Base-by-base conservation (phyloP, 1,140 invertebrate genomes). In the Potamilus streckersoni region DNA sequence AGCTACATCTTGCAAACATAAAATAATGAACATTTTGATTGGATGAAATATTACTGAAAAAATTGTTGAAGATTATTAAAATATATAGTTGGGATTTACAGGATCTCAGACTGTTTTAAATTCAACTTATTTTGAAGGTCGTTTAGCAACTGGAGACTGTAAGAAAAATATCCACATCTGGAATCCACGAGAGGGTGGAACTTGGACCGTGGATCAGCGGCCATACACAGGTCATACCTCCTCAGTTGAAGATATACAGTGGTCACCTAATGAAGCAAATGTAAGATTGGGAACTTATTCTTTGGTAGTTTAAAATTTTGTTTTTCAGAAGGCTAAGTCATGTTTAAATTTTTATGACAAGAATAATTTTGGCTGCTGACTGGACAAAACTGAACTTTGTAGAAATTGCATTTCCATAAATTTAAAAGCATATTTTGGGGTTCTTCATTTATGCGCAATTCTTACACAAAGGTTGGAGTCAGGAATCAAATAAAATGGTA, bases 221-320 rank as follows among this genome's bases (percentile, higher is more conserved):
- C 94, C 97, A 2, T 93, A 96, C 74, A 92, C 93, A 78, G 96
- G 95, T 2, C 98, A 99, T 87, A 94, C 93, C 27, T 93, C 93
- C 62, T 99, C 97, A 70, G 96, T 99, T 13, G 98, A 99, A 92
- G 98, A 99, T 91, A 92, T 99, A 75, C 97, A 99, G 85, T 99
- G 98, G 98, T 99, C 97, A 76, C 97, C 97, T 5, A 98, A 94
- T 91, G 98, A 99, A 92, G 92, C 90, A 85, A 94, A 95, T 92
- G 96, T 93, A 80, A 84, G 89, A 31, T 70, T 69, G 6, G 57
- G 19, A n/a, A 19, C 17, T 74, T 19, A 20, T 11, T 49, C 38
- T 6, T 49, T 6, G 38, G 38, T 6, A 49, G n/a, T n/a, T n/a
- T 13, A 23, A 13, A 17, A 12, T 19, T 17, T 8, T 20, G 19